These are phyloP conservation scores for Hydrozoanthus gracilis DNA, from an alignment of 92 coral and sea anemone genomes.

Conservation along the genomic window DNA sequence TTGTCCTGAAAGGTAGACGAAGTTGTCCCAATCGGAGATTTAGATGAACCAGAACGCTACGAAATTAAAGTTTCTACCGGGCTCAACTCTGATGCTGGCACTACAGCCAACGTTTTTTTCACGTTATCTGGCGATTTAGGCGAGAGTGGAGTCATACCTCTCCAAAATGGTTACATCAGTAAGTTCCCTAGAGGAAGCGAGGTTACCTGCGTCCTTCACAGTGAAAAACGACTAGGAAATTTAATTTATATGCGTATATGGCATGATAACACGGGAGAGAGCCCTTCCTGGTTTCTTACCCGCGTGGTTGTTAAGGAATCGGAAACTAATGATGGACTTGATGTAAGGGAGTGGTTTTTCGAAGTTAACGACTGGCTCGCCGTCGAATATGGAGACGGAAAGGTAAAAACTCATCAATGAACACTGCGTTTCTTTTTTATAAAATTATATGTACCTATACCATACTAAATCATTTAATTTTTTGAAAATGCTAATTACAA, in stretches of 20 bases:
- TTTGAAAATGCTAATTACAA: too few relatives aligned
- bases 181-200: constrained; percentile 61
- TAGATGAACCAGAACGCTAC: constrained; percentile 38
- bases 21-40: background rate
- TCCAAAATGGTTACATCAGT: constrained; percentile 28
- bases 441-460: too few relatives aligned
- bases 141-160: constrained; percentile 70
- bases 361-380: constrained; percentile 86
- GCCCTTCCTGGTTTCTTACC: constrained; percentile 83
- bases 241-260: constrained; percentile 80
- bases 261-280: constrained; percentile 85
- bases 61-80: constrained; percentile 69
- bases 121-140: constrained; percentile 70
- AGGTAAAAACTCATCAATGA: constrained; percentile 6
- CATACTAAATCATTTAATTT: too few relatives aligned
- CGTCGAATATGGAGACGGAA: constrained; percentile 84
- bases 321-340: constrained; percentile 46
- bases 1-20: constrained; percentile 2
- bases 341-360: constrained; percentile 71
- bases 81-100: constrained; percentile 69
- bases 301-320: constrained; percentile 65
- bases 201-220: constrained; percentile 55
- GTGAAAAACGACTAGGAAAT: constrained; percentile 73
- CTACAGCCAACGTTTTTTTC: constrained; percentile 74
- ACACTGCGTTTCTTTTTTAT: too few relatives aligned